A percentile compares a stretch with the other conserved stretches of the same genome.
Conservation (phyloP, 2,888 invertebrate species). For the Amphipyra berbera region DNA sequence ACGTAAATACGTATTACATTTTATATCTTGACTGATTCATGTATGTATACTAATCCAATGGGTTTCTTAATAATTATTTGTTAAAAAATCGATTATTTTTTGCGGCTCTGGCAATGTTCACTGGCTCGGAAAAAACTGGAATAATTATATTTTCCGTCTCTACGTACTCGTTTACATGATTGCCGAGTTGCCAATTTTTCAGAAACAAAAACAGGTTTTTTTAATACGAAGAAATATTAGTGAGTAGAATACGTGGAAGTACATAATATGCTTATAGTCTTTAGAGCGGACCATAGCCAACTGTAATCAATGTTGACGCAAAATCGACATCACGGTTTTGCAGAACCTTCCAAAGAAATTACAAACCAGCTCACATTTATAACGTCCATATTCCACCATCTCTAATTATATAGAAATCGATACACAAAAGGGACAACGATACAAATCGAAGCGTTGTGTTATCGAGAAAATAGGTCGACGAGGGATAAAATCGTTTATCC, state of each 20-base stretch:
- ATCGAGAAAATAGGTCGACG: constrained; percentile 61
- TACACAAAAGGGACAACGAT: constrained; percentile 42
- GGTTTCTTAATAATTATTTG: not conserved
- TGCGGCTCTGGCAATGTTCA: not conserved
- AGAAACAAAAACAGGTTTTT: constrained; percentile 1
- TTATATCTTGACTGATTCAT: no score
- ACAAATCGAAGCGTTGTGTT: constrained; percentile 45
- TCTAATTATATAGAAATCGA: constrained; percentile 46
- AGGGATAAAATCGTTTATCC: constrained; percentile 58
- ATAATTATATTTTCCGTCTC: constrained; percentile 3
- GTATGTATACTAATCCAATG: no score
- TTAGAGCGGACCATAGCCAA: not conserved
- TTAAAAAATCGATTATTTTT: not conserved
- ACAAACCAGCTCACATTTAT: not conserved
- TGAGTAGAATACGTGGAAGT: constrained; percentile 1
- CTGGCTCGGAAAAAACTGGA: not conserved
- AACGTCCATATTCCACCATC: constrained; percentile 6
- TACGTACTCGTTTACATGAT: constrained; percentile 4
- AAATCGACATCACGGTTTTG: no score
- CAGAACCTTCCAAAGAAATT: no score
- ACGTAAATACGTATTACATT: not conserved
- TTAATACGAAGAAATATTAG: no score
- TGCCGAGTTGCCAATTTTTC: constrained; percentile 7
- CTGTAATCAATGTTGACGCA: not conserved
- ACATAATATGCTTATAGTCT: not conserved